Base-by-base conservation (phyloP, 2,888 invertebrate genomes). In the Ennomos quercinarius region DNA sequence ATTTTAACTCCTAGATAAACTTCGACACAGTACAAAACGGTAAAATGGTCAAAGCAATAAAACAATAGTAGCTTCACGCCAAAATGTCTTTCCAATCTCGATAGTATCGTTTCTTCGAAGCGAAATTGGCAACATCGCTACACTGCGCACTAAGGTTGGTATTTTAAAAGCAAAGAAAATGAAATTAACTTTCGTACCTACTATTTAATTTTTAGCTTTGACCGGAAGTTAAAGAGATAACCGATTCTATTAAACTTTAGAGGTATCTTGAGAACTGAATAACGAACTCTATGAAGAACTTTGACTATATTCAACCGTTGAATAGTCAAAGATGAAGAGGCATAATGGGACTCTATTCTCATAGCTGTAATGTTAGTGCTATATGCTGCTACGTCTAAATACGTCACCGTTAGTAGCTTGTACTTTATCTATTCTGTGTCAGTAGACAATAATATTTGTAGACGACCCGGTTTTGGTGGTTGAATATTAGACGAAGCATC, bases 81-180 rank as follows among this genome's bases (percentile, higher is more conserved):
- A 38, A 61, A 63, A 53, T 48, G 48, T 58, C 34, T 64, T 68
- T 66, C 54, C 61, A 58, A 68, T 67, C 62, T 54, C 57, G 13
- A 44, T 55, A 53, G 43, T 51, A 54, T 61, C 52, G 38, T 63
- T 51, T 62, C 43, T 51, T 53, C 47, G 48, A 50, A 60, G 49
- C 48, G 41, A 46, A 58, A 67, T 65, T 58, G 63, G 46, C 27
- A 11, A 35, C 35, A 63, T 65, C 59, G 53, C 61, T 59, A 42
- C 61, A 17, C 35, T 51, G 43, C 45, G 59, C 46, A 59, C 43
- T 64, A 64, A 52, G 12, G 42, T 42, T 54, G 46, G 53, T 61
- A 63, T 70, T 59, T 60, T 51, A 52, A 63, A 61, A 66, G 46
- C 38, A 41, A 58, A 55, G 34, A 13, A 61, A 55, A 51, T 62